Percentiles rank a stretch among this genome's conserved stretches.
Evolutionary conservation across 2,797 vertebrate genomes (phyloP).

Genomic region (Simalia tracyae): DNA sequence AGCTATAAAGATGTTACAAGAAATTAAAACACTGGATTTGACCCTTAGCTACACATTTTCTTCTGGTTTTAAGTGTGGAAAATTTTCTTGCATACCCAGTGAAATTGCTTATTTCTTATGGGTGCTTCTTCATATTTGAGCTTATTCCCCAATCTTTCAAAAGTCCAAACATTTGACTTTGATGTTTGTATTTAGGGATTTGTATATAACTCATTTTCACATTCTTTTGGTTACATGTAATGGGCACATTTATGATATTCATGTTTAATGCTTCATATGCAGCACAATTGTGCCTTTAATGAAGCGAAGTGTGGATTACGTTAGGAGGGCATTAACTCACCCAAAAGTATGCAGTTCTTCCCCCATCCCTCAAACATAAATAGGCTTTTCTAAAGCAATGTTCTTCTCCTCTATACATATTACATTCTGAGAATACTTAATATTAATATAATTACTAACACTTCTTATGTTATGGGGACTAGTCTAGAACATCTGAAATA

Average conservation of each 20-base stretch:
- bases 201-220: not conserved
- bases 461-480: not conserved
- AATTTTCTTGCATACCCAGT: not conserved
- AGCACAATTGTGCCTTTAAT: not conserved
- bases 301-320: not conserved
- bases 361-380: not conserved
- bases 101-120: not conserved
- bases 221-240: not conserved
- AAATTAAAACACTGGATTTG: not conserved
- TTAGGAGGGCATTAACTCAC: not conserved
- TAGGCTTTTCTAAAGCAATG: not conserved
- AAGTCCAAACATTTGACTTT: not conserved
- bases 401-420: not conserved
- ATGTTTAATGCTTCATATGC: not conserved
- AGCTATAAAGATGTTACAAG: not conserved
- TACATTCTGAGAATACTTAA: not conserved
- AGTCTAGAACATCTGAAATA: not conserved
- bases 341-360: not conserved
- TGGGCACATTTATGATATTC: not conserved
- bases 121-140: not conserved
- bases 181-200: not conserved
- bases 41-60: not conserved
- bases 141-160: not conserved
- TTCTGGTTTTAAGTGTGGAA: not conserved
- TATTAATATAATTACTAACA: not conserved